These are phyloP conservation scores for Calephelis virginiensis DNA, from an alignment of 1,140 invertebrate species.

Conservation along the genomic window DNA sequence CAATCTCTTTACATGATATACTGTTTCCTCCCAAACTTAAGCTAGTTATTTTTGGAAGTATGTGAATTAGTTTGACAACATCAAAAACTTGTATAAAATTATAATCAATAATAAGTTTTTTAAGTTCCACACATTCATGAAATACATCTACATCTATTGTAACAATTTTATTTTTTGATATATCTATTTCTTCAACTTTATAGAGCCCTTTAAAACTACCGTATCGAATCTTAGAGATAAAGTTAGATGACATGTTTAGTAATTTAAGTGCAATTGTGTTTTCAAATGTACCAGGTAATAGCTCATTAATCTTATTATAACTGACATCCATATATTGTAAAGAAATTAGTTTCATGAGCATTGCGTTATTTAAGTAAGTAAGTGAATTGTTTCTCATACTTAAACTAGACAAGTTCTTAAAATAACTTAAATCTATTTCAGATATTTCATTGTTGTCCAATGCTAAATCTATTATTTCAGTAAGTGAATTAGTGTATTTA, in stretches of 20 bases:
- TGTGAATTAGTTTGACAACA: slow-evolving; percentile 42
- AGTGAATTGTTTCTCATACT: slow-evolving; percentile 51
- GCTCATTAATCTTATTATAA: slow-evolving; percentile 42
- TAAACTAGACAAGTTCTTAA: slow-evolving; percentile 44
- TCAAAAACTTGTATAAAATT: slow-evolving; percentile 53
- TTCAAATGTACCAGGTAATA: slow-evolving; percentile 58
- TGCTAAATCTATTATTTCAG: slow-evolving; percentile 39
- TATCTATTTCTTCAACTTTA: slow-evolving; percentile 50
- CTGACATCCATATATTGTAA: slow-evolving; percentile 54
- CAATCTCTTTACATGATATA: slow-evolving; percentile 55
- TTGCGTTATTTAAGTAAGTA: slow-evolving; percentile 37
- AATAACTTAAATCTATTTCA: slow-evolving; percentile 46
- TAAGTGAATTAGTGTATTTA: slow-evolving; percentile 41
- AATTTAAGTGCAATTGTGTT: slow-evolving; percentile 50
- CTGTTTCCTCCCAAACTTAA: slow-evolving; percentile 64
- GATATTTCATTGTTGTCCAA: slow-evolving; percentile 48
- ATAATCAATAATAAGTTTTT: slow-evolving; percentile 54
- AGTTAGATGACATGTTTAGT: slow-evolving; percentile 58
- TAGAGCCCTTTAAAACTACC: slow-evolving; percentile 55
- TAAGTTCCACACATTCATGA: slow-evolving; percentile 55
- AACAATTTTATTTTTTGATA: slow-evolving; percentile 53
- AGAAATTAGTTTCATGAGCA: slow-evolving; percentile 40
- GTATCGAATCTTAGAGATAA: slow-evolving; percentile 44
- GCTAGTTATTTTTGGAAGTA: slow-evolving; percentile 41
- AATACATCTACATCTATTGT: slow-evolving; percentile 54